Evolutionary conservation across 2,113 vertebrate species (phyloP), one percentile per base, ranked within the genome.

Genomic region (Dascyllus trimaculatus): DNA sequence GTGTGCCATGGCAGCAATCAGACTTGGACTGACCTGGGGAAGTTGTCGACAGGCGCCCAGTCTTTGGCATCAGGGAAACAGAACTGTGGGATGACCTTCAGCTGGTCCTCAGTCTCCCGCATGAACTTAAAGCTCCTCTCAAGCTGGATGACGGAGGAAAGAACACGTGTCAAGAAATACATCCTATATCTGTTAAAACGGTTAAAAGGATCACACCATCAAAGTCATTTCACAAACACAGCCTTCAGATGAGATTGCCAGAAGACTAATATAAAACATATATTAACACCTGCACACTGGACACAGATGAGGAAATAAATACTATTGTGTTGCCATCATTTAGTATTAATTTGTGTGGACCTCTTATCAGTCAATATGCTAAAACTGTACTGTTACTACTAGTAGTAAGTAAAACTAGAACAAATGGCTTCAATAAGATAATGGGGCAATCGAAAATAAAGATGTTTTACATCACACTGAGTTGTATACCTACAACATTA

Each of bases 51-150:
- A 8, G 97, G 98, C 2, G 92, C 93, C 97, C 98, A 99, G 85
- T 99, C 98, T 91, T 96, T 99, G 76, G 97, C 97, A 21, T 99
- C 98, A 0, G 98, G 98, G 85, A 99, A 99, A 81, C 98, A 99
- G 94, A 99, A 99, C 86, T 98, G 97, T 2, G 98, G 97, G 76
- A 99, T 97, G 45, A 97, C 97, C 90, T 99, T 99, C 82, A 99
- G 91, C 91, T 98, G 97, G 93, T 99, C 97, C 90, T 99, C 97
- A 4, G 97, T 94, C 85, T 99, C 97, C 0, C 96, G 93, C 96
- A 98, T 95, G 92, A 99, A 97, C 93, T 97, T 98, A 89, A 98
- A 98, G 0, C 96, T 97, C 86, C 96, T 94, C 85, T 99, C 98
- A 25, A 99, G 92, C 98, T 99, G 60, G 64, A 51, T 53, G 22